Evolutionary conservation across 2,113 vertebrate genomes (phyloP).

Genomic region (Amblyornis subalaris): DNA sequence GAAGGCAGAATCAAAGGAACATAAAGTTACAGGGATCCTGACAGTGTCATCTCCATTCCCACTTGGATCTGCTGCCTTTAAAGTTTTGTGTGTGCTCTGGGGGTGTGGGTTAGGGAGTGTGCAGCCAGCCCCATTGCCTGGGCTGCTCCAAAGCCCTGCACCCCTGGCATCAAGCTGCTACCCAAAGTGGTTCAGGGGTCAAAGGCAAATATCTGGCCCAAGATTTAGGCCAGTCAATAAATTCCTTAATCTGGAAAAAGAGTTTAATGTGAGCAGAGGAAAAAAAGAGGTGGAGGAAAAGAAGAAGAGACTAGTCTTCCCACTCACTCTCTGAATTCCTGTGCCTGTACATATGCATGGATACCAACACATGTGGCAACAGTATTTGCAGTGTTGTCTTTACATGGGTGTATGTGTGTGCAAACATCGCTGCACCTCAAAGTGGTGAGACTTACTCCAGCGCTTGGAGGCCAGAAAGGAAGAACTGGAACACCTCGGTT

Average conservation of each 20-base stretch:
- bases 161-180: neutral
- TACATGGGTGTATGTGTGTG: rapidly evolving
- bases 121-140: neutral
- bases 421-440: rapidly evolving
- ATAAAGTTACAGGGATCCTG: constrained; percentile 28
- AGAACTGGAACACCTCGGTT: neutral
- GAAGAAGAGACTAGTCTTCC: neutral
- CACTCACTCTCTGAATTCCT: no score
- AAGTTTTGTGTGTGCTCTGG: neutral
- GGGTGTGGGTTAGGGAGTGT: rapidly evolving
- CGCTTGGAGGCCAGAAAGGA: neutral
- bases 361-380: neutral
- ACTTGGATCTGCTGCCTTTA: neutral
- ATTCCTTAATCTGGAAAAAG: neutral
- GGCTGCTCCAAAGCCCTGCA: neutral
- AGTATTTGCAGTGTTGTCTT: neutral
- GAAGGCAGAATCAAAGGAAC: constrained; percentile 49
- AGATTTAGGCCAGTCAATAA: neutral
- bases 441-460: neutral
- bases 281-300: neutral
- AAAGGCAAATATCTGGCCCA: neutral
- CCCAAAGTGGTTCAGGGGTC: neutral
- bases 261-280: neutral
- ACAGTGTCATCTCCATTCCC: neutral
- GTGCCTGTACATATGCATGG: rapidly evolving